Conservation (phyloP, 2,113 vertebrate genomes). For the Aplodontia rufa region DNA sequence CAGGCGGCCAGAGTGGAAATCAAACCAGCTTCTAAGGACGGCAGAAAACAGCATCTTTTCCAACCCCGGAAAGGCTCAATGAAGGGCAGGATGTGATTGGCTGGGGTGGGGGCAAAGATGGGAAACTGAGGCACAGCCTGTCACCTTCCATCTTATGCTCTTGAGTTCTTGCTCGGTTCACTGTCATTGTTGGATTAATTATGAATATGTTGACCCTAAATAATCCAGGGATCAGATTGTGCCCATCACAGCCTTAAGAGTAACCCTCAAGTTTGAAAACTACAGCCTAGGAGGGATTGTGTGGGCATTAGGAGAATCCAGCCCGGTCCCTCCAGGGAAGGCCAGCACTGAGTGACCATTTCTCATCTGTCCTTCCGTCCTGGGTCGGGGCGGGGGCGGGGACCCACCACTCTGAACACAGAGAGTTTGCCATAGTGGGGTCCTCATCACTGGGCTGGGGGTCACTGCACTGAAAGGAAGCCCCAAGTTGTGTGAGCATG, state of each 20-base stretch:
- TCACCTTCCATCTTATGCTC: not conserved
- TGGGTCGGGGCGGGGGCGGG: not conserved
- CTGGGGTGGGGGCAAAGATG: not conserved
- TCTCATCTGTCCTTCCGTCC: not conserved
- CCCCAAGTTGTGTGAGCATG: fast-evolving
- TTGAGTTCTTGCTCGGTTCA: not conserved
- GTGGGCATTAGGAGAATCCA: fast-evolving
- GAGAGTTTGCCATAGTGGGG: not conserved
- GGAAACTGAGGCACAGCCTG: not conserved
- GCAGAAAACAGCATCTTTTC: not conserved
- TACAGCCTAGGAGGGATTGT: too few relatives aligned
- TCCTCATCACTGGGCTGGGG: not conserved
- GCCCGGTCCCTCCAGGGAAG: too few relatives aligned
- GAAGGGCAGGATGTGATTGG: not conserved
- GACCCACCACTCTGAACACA: fast-evolving
- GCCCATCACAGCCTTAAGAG: too few relatives aligned
- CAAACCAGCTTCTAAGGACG: not conserved
- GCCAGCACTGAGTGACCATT: not conserved
- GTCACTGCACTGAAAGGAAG: too few relatives aligned
- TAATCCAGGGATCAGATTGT: too few relatives aligned
- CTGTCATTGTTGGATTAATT: not conserved
- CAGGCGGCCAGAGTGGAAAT: too few relatives aligned
- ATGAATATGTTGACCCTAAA: not conserved
- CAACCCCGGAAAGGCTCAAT: not conserved
- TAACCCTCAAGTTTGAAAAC: not conserved